Conservation (phyloP, 2,888 invertebrate species). For the Leptogaster cylindrica region DNA sequence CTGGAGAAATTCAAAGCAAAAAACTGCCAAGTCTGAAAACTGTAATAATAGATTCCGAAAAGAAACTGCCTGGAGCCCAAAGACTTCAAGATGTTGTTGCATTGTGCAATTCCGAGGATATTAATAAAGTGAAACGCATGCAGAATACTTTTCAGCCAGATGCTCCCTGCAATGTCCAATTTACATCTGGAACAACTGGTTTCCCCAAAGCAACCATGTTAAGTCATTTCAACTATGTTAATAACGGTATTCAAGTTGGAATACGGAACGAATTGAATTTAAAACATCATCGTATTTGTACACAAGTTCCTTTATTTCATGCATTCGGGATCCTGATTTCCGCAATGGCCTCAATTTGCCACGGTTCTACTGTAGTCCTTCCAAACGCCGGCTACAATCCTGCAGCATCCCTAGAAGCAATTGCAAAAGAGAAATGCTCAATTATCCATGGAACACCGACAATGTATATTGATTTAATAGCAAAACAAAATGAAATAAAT, state of each 20-base stretch:
- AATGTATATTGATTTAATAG: constrained; percentile 81
- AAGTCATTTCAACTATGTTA: constrained; percentile 75
- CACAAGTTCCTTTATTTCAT: constrained; percentile 82
- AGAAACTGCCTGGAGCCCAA: constrained; percentile 63
- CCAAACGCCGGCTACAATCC: constrained; percentile 69
- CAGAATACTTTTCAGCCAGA: constrained; percentile 70
- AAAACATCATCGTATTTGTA: constrained; percentile 63
- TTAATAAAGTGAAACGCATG: constrained; percentile 49
- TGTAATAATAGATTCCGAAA: constrained; percentile 67
- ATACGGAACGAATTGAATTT: constrained; percentile 61
- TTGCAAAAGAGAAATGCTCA: constrained; percentile 74
- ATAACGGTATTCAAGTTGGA: constrained; percentile 75
- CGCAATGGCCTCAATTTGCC: constrained; percentile 66
- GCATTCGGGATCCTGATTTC: constrained; percentile 77
- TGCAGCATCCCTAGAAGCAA: constrained; percentile 67
- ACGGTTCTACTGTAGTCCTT: constrained; percentile 69
- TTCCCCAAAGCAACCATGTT: constrained; percentile 77
- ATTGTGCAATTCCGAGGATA: constrained; percentile 51
- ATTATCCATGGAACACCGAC: constrained; percentile 81
- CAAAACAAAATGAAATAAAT: constrained; percentile 62
- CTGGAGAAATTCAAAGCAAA: constrained; percentile 62
- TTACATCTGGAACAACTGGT: constrained; percentile 83
- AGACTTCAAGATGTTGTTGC: constrained; percentile 61
- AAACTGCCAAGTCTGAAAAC: constrained; percentile 64
- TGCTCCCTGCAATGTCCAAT: constrained; percentile 75